Base-by-base conservation (phyloP, 92 coral and sea anemone genomes). In the Parazoanthus darwini region DNA sequence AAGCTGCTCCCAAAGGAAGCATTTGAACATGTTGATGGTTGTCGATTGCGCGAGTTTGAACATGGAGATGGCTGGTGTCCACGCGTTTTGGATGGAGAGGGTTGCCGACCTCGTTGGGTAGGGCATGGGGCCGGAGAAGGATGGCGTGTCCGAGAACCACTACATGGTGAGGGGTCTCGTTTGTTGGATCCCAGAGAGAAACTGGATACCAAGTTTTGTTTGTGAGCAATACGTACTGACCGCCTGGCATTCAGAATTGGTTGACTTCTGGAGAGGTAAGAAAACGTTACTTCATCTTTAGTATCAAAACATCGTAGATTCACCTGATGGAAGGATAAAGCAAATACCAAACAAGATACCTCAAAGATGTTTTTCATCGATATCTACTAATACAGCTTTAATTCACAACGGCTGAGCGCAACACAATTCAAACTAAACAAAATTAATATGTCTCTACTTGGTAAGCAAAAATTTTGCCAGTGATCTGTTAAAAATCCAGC, bases 51-150 rank as follows among this genome's bases (percentile, higher is more conserved):
- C 2, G 35, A 39, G 33, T 36, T 37, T 81, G 50, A 16, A 37
- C 85, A 18, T 13, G 87, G 87, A 0, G 87, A 84, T 50, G 79
- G 87, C 59, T 43, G 87, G 26, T 58, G 33, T 26, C 67, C 39
- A 14, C 29, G 56, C 1, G n/a, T n/a, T 13, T 56, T 81, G 71
- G 81, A 14, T 59, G 85, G 73, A 5, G 85, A 81, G 51, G 85
- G 85, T 81, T 59, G 85, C 43, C 36, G 56, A 18, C 85, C 26
- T 43, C 67, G 22, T 71, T 71, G 78, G 44, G 26, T 71, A 4
- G 87, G 43, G 44, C 63, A 70, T 70, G 79, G 63, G 39, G 85
- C 25, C 2, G 63, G 59, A 54, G 59, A 39, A 16, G 79, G 63
- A 1, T 84, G 39, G 10, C 46, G 50, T 46, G 46, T 84, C 44